These are phyloP conservation scores for Hypsibius dujardini DNA, from an alignment of 1,140 invertebrate genomes.

Conservation along the genomic window DNA sequence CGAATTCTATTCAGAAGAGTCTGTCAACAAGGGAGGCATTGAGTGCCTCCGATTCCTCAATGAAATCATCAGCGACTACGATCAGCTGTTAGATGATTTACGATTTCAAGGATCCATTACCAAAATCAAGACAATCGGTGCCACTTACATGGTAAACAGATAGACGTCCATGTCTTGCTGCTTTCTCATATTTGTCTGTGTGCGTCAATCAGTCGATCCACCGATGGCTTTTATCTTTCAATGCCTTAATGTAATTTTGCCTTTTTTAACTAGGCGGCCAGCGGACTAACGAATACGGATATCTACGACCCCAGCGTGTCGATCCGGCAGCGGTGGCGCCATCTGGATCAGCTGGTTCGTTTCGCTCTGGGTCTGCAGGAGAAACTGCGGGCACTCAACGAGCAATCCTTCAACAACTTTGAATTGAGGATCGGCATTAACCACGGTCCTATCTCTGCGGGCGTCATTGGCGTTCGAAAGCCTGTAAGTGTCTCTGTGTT, in stretches of 20 bases:
- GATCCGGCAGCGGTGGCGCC: slow-evolving; percentile 55
- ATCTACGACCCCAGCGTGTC: slow-evolving; percentile 36
- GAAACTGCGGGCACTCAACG: slow-evolving; percentile 70
- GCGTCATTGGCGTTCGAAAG: slow-evolving; percentile 79
- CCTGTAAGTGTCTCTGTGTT: slow-evolving; percentile 34
- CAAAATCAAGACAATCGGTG: slow-evolving; percentile 94
- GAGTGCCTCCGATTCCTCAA: slow-evolving; percentile 88
- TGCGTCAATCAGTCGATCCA: background rate
- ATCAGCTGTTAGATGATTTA: slow-evolving; percentile 67
- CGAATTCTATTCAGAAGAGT: slow-evolving; percentile 87
- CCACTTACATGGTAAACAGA: slow-evolving; percentile 84
- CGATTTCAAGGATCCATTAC: slow-evolving; percentile 68
- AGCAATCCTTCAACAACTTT: slow-evolving; percentile 87
- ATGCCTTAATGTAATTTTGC: background rate
- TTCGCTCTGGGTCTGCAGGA: slow-evolving; percentile 75
- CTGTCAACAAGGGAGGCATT: slow-evolving; percentile 83
- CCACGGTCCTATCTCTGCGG: slow-evolving; percentile 80
- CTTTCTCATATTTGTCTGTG: no score
- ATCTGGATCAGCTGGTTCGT: slow-evolving; percentile 63
- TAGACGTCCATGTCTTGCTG: no score
- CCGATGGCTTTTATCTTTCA: background rate
- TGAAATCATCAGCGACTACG: slow-evolving; percentile 94
- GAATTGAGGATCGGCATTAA: slow-evolving; percentile 82
- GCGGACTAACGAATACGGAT: slow-evolving; percentile 58
- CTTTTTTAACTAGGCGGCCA: slow-evolving; percentile 41